Conservation (phyloP, 2,888 invertebrate species). For the Rotaria macrura region DNA sequence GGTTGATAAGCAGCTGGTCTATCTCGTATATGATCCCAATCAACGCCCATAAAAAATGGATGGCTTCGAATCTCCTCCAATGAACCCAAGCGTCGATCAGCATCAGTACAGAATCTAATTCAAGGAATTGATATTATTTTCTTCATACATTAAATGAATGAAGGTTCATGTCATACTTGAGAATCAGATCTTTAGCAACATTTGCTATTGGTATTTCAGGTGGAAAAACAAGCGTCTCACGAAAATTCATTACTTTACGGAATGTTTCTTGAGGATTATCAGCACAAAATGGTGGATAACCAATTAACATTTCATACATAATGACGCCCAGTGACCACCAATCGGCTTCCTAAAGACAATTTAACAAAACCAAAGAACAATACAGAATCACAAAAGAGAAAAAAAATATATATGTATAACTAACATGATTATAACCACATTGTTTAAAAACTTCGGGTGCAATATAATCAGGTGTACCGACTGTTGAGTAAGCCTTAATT, state of each 20-base stretch:
- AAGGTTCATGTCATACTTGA: background rate
- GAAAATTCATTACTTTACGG: conserved; percentile 96
- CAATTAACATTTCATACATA: conserved; percentile 99
- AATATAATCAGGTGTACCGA: conserved; percentile 96
- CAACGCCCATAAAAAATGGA: conserved; percentile 80
- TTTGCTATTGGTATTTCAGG: conserved; percentile 98
- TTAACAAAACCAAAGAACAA: too few species aligned
- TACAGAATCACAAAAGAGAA: background rate
- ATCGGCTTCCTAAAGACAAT: background rate
- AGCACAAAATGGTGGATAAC: conserved; percentile 98
- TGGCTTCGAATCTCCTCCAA: conserved; percentile 81
- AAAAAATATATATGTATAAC: conserved; percentile 52
- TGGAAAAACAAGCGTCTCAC: conserved; percentile 94
- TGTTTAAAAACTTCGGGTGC: conserved; percentile 90
- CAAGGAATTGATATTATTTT: conserved; percentile 26
- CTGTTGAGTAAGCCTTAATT: conserved; percentile 56
- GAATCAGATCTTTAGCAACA: conserved; percentile 86
- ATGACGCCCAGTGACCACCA: conserved; percentile 98
- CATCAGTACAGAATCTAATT: conserved; percentile 82
- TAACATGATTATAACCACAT: conserved; percentile 91
- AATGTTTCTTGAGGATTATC: conserved; percentile 95
- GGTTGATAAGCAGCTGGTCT: conserved; percentile 94
- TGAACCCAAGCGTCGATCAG: conserved; percentile 81
- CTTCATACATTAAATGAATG: too few species aligned
- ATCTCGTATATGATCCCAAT: conserved; percentile 93